phyloP scores from a whole-genome alignment of 2,888 invertebrate species.

The Scaeva pyrastri region DNA sequence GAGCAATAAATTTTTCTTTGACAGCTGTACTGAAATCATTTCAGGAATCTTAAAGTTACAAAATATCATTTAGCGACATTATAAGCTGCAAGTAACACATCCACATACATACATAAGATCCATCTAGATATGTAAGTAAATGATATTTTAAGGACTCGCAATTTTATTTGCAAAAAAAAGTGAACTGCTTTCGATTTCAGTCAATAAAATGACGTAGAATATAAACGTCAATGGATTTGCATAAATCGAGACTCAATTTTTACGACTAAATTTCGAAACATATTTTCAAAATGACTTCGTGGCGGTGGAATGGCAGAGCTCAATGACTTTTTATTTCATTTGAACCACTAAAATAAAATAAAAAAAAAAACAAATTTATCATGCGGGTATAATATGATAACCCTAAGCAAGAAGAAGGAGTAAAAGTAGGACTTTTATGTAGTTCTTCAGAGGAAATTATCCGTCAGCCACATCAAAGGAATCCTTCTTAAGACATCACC shows the following conservation, averaged over 20 bases:
- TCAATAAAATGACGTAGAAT: conserved; percentile 70
- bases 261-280: conserved; percentile 49
- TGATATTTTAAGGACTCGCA: conserved; percentile 62
- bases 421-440: conserved; percentile 25
- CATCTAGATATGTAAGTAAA: too few species aligned
- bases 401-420: background rate
- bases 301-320: background rate
- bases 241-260: conserved; percentile 60
- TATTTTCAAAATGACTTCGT: conserved; percentile 44
- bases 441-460: conserved; percentile 68
- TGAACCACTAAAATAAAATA: conserved; percentile 37
- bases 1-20: conserved; percentile 57
- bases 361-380: background rate
- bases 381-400: conserved; percentile 7
- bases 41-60: conserved; percentile 5
- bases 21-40: conserved; percentile 39
- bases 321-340: conserved; percentile 41
- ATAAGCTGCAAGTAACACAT: conserved; percentile 35
- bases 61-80: conserved; percentile 51
- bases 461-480: conserved; percentile 74
- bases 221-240: conserved; percentile 47
- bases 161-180: conserved; percentile 7
- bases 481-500: conserved; percentile 60
- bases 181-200: conserved; percentile 58
- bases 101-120: conserved; percentile 10